phyloP scores from a whole-genome alignment of 2,888 invertebrate genomes.

The Heliconius ethilla region DNA sequence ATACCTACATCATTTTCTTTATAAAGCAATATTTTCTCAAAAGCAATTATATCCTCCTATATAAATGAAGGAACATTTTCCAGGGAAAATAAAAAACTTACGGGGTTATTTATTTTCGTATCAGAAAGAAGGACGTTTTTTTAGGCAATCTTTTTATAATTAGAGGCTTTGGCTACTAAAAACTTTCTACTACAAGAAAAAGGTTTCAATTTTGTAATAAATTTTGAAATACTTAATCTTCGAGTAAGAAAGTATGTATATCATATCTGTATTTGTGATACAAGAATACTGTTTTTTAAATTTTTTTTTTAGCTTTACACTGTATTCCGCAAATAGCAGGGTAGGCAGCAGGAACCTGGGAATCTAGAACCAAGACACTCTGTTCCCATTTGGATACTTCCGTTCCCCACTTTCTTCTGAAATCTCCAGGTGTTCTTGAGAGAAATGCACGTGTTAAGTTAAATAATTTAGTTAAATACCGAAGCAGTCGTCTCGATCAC shows the following conservation, averaged over 20 bases:
- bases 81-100: background rate
- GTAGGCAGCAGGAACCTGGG: background rate
- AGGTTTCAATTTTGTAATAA: background rate
- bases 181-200: background rate
- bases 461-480: no score
- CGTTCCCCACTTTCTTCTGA: no score
- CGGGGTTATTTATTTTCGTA: constrained; percentile 1
- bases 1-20: constrained; percentile 7
- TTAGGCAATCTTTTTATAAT: constrained; percentile 1
- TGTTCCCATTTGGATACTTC: background rate
- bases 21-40: background rate
- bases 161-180: background rate
- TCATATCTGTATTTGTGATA: no score
- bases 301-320: no score
- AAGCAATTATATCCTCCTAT: background rate
- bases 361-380: no score
- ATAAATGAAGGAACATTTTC: background rate
- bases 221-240: background rate
- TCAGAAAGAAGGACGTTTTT: background rate
- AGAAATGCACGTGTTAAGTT: no score
- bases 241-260: background rate
- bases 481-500: no score
- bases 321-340: background rate
- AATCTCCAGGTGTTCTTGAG: no score
- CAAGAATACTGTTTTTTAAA: no score